phyloP scores from a whole-genome alignment of 1,140 invertebrate genomes.

The Cephus cinctus region DNA sequence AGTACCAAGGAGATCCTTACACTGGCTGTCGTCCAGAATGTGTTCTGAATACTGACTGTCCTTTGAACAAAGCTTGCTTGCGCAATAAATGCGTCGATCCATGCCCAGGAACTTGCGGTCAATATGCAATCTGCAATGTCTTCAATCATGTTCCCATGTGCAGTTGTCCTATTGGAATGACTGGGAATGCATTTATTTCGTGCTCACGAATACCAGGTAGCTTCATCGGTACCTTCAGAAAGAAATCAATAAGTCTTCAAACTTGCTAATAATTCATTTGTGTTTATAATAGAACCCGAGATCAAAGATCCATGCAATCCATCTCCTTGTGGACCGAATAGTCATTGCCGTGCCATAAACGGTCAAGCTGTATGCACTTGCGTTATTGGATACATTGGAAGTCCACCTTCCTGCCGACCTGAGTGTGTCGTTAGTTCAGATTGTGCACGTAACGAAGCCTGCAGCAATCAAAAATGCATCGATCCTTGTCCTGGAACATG shows the following conservation, averaged over 20 bases:
- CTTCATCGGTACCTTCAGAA: neutral
- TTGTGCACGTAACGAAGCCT: slow-evolving; percentile 50
- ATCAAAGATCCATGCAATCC: slow-evolving; percentile 51
- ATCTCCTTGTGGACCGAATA: slow-evolving; percentile 67
- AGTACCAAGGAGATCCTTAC: slow-evolving; percentile 67
- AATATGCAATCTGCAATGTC: slow-evolving; percentile 67
- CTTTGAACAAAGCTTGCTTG: slow-evolving; percentile 60
- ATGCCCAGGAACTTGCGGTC: slow-evolving; percentile 55
- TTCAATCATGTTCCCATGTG: slow-evolving; percentile 66
- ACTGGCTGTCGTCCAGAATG: too few species aligned
- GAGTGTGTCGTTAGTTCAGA: slow-evolving; percentile 52
- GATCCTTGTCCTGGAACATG: too few species aligned
- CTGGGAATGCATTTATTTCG: slow-evolving; percentile 67
- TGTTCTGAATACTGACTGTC: too few species aligned
- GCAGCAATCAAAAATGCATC: too few species aligned
- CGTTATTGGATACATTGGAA: slow-evolving; percentile 49
- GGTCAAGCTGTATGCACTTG: slow-evolving; percentile 51
- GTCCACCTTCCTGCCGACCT: slow-evolving; percentile 48
- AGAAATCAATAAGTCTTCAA: too few species aligned
- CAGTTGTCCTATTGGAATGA: too few species aligned
- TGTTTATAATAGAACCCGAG: slow-evolving; percentile 43
- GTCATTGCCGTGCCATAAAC: slow-evolving; percentile 34
- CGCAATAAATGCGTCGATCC: slow-evolving; percentile 56
- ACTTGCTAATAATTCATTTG: too few species aligned
- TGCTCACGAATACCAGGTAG: slow-evolving; percentile 60